Evolutionary conservation across 2,797 vertebrate genomes (phyloP), one percentile per base, ranked within the genome.

Genomic region (Apodemus agrarius): DNA sequence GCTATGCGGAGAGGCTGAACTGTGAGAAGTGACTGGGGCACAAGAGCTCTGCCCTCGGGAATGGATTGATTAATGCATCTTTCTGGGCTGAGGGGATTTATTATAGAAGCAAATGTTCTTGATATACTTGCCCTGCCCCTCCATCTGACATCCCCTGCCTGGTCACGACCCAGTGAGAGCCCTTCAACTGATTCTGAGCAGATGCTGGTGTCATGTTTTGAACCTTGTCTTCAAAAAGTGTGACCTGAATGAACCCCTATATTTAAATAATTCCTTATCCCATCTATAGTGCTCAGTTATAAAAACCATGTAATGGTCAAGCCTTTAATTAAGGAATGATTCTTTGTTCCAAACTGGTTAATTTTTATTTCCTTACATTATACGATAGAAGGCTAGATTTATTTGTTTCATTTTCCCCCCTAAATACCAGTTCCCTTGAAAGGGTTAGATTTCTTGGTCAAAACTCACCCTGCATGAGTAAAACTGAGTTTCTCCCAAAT

Each of bases 341-440:
- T 43, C 65, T 88, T 34, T 80, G 19, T 93, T 19, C 49, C 52
- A 78, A 74, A 93, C 3, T 12, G 6, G 75, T 80, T 52, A 34
- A 40, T 90, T 82, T 16, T 52, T n/a, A 57, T 43, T 52, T 8
- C 4, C 46, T 89, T 91, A 74, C n/a, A 75, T 65, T 63, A 57
- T n/a, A 89, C 1, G 76, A 24, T 84, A 4, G 43, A 80, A 84
- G 54, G 72, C 69, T 75, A 92, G n/a, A 80, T 84, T 61, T 59
- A 93, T 74, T 82, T 90, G 59, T 91, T 91, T 80, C 34, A n/a
- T 90, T 49, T 65, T 24, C 0, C 0, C 78, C 2, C 2, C 78
- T 85, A 93, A 75, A 86, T 31, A 83, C 24, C 8, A 59, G 31
- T 61, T 72, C 40, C 79, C 93, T 37, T 96, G 86, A 91, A 86